Percentiles rank a stretch among this genome's conserved stretches.
Evolutionary conservation across 2,797 vertebrate genomes (phyloP).

Genomic region (Cossypha polioptera): DNA sequence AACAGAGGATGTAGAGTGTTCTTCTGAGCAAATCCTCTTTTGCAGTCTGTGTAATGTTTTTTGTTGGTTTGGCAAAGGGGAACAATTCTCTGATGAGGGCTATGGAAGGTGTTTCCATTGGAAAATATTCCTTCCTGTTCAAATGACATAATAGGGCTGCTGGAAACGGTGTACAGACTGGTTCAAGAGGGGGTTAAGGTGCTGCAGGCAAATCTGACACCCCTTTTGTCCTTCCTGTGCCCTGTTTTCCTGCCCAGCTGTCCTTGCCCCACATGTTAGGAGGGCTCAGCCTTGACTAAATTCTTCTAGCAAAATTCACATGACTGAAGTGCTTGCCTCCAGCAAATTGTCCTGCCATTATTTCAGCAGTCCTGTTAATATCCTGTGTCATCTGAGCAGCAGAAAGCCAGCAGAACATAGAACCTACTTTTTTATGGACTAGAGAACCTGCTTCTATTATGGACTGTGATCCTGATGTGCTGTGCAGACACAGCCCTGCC

Average conservation of each 20-base stretch:
- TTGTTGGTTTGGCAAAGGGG: not conserved
- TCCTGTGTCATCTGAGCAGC: not conserved
- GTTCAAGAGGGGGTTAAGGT: not conserved
- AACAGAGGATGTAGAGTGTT: not conserved
- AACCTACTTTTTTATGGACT: not conserved
- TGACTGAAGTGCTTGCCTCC: not conserved
- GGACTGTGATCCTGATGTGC: not conserved
- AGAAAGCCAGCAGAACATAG: not conserved
- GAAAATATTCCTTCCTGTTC: not conserved
- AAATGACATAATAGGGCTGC: not conserved
- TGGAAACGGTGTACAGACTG: not conserved
- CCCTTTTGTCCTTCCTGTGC: not conserved
- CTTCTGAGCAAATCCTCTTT: not conserved
- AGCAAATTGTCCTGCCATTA: not conserved
- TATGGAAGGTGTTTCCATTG: not conserved
- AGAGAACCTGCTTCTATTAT: not conserved
- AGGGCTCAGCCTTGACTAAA: not conserved
- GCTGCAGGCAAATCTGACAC: not conserved
- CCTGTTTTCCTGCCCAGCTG: not conserved
- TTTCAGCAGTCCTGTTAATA: not conserved
- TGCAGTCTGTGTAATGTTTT: not conserved
- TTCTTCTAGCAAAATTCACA: not conserved
- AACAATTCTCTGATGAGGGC: not conserved
- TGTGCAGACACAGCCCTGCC: not conserved
- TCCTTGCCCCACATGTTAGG: not conserved